These are phyloP conservation scores for Phylloscopus whistleri DNA, from an alignment of 2,113 vertebrate genomes.

Conservation along the genomic window DNA sequence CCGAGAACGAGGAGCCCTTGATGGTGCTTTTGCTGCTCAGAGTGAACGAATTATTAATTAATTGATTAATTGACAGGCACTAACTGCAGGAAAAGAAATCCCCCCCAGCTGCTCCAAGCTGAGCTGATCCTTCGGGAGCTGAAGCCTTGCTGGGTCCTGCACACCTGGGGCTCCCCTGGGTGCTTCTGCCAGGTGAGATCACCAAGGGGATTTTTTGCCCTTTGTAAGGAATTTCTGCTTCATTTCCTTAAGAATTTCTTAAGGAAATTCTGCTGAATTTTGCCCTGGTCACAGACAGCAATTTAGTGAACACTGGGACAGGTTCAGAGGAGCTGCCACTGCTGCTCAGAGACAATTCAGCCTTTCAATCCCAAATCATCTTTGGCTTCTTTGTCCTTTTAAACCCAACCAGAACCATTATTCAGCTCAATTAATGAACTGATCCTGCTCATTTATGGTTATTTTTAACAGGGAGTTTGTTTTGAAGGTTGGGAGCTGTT, in stretches of 20 bases:
- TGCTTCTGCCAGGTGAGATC: too few relatives aligned
- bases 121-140: not conserved
- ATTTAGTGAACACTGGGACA: not conserved
- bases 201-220: not conserved
- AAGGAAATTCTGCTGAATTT: not conserved
- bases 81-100: not conserved
- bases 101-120: not conserved
- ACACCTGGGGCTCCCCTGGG: fast-evolving
- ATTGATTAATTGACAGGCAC: not conserved
- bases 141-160: not conserved
- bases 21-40: not conserved
- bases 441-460: not conserved
- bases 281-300: not conserved
- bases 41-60: too few relatives aligned
- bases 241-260: too few relatives aligned
- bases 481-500: not conserved
- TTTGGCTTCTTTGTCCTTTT: not conserved
- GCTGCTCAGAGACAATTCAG: not conserved
- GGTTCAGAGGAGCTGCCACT: not conserved
- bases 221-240: not conserved
- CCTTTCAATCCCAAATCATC: not conserved
- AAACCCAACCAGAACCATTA: not conserved
- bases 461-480: not conserved
- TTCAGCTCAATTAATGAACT: not conserved
- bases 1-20: not conserved